phyloP scores from a whole-genome alignment of 2,797 vertebrate species.

The Microhierax caerulescens region DNA sequence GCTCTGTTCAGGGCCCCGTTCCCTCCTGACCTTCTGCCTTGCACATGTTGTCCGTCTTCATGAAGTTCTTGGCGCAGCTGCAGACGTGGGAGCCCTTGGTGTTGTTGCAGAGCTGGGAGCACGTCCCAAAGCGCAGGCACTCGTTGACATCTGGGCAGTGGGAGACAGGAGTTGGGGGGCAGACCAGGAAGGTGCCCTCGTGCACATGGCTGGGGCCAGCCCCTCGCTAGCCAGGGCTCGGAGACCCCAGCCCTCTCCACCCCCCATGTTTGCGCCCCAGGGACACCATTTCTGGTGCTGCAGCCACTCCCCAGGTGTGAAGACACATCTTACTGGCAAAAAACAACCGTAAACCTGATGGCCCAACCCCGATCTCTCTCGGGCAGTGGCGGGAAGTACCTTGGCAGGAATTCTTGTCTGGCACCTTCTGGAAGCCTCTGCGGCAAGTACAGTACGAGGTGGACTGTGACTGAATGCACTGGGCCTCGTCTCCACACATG shows the following conservation, averaged over 20 bases:
- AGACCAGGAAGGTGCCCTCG: too few relatives aligned
- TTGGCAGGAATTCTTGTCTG: conserved; percentile 84
- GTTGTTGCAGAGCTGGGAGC: conserved; percentile 97
- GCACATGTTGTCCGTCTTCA: conserved; percentile 89
- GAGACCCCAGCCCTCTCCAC: rapidly evolving
- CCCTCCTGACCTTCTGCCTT: conserved; percentile 86
- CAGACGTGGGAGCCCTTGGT: conserved; percentile 92
- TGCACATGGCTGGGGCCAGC: rapidly evolving
- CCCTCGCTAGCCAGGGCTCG: not conserved
- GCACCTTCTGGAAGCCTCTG: conserved; percentile 85
- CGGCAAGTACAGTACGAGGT: conserved; percentile 90
- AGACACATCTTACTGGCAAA: not conserved
- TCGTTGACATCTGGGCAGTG: conserved; percentile 86
- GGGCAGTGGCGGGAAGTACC: conserved; percentile 62
- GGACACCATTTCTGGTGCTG: not conserved
- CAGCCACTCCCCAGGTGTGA: rapidly evolving
- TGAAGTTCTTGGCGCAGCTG: conserved; percentile 91
- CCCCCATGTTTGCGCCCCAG: not conserved
- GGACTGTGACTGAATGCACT: conserved; percentile 82
- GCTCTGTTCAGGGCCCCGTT: rapidly evolving
- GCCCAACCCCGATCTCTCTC: rapidly evolving
- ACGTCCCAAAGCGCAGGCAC: conserved; percentile 87
- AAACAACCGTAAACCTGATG: rapidly evolving
- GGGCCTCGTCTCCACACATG: conserved; percentile 88
- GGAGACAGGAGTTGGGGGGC: not conserved